Evolutionary conservation across 2,797 vertebrate species (phyloP), one percentile per base, ranked within the genome.

Genomic region (Hydrocynus forskahlii): DNA sequence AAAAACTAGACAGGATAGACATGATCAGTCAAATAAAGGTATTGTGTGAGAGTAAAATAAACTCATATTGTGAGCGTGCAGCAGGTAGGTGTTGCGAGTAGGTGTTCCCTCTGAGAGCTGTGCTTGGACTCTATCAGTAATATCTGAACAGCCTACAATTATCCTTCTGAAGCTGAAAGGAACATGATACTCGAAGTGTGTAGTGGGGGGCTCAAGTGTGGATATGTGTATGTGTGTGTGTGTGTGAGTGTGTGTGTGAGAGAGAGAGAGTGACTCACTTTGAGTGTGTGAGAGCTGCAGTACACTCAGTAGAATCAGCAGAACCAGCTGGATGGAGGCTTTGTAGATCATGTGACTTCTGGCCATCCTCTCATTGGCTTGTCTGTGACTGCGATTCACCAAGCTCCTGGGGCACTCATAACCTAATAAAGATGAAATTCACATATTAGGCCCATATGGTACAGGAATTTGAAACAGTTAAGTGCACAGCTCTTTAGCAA

Each of bases 351-450:
- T 83, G 79, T 84, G 86, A 84, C 82, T 76, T 84, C 84, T 80
- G 82, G 86, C 86, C 86, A 87, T 87, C 74, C 81, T 87, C 77
- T 85, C 76, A 84, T 82, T 85, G 86, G 84, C 86, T 87, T 66
- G 80, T 87, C 69, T 69, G 66, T 40, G 80, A 64, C 70, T 75
- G 62, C 62, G 55, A 72, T 78, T 87, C 86, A 81, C 76, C 78
- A 70, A 81, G 60, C 80, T 78, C 64, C 67, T 54, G 43, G 45
- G 76, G 23, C 16, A 64, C 84, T 85, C 84, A 85, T 84, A 82
- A 85, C 81, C 86, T 87, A 52, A 60, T 70, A 54, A 25, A 78
- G 52, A 80, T 2, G 60, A 76, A 55, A 48, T n/a, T 14, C 2
- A 50, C 7, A 76, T 19, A 70, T 40, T 85, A 40, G 69, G 79